phyloP scores from a whole-genome alignment of 2,797 vertebrate species.

The Geotrypetes seraphini region DNA sequence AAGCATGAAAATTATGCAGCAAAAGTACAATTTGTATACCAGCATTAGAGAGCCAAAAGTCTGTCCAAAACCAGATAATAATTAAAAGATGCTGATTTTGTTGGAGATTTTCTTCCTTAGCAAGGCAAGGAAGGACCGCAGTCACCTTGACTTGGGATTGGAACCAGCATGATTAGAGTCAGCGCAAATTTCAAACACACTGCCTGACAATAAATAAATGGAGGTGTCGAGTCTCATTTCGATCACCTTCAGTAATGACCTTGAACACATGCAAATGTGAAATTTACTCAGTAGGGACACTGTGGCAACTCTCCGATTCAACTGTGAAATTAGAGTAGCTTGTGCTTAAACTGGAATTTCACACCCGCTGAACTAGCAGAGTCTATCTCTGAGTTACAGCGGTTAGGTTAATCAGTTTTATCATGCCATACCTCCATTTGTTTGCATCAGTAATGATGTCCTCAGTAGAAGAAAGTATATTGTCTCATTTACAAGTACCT shows the following conservation, averaged over 20 bases:
- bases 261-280: conserved; percentile 51
- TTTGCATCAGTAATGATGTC: conserved; percentile 8
- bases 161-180: conserved; percentile 36
- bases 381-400: conserved; percentile 14
- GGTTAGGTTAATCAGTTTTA: conserved; percentile 4
- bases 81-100: conserved; percentile 17
- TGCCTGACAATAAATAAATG: conserved; percentile 48
- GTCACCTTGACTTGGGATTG: conserved; percentile 20
- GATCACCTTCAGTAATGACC: conserved; percentile 46
- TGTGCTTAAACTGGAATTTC: conserved; percentile 47
- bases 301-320: conserved; percentile 37
- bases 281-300: conserved; percentile 39
- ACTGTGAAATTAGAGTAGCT: conserved; percentile 55
- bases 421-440: conserved; percentile 6
- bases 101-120: conserved; percentile 27
- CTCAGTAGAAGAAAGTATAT: too few species aligned
- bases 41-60: conserved; percentile 26
- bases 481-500: too few species aligned
- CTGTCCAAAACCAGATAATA: conserved; percentile 21
- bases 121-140: conserved; percentile 18
- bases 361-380: conserved; percentile 35
- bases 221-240: conserved; percentile 40
- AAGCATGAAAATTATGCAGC: background rate
- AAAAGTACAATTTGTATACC: conserved; percentile 7
- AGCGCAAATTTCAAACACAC: conserved; percentile 29